Percentiles rank a stretch among this genome's conserved stretches.
These are phyloP conservation scores for Chrysomela aeneicollis DNA, from an alignment of 2,888 invertebrate species.

Conservation along the genomic window DNA sequence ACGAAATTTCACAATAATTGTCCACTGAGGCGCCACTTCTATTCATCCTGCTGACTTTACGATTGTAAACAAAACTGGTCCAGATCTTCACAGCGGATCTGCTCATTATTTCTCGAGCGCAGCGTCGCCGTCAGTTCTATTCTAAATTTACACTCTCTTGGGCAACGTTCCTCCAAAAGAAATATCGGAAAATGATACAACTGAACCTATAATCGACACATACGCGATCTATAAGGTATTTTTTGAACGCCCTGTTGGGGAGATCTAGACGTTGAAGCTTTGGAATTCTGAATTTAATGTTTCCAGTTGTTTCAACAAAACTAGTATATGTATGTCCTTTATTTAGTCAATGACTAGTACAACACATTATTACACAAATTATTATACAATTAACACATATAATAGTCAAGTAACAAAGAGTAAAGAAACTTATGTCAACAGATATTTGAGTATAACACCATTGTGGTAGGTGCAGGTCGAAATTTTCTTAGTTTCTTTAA, in stretches of 20 bases:
- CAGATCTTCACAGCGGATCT: conserved; percentile 13
- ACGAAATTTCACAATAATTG: conserved; percentile 2
- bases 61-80: conserved; percentile 27
- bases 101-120: conserved; percentile 26
- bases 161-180: conserved; percentile 25
- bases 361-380: no score
- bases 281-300: no score
- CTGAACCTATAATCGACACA: not conserved
- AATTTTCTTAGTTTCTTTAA: no score
- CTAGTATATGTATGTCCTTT: no score
- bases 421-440: no score
- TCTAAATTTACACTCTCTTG: conserved; percentile 30
- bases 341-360: no score
- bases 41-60: not conserved
- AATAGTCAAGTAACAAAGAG: no score
- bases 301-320: no score
- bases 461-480: no score
- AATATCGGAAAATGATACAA: conserved; percentile 23
- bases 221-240: not conserved
- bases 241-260: not conserved
- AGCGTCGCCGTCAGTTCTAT: conserved; percentile 26
- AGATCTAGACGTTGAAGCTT: no score
- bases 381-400: no score
- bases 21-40: conserved; percentile 12
- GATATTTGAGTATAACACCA: no score